Evolutionary conservation across 2,888 invertebrate genomes (phyloP), one percentile per base, ranked within the genome.

Genomic region (Aphodius sticticus): DNA sequence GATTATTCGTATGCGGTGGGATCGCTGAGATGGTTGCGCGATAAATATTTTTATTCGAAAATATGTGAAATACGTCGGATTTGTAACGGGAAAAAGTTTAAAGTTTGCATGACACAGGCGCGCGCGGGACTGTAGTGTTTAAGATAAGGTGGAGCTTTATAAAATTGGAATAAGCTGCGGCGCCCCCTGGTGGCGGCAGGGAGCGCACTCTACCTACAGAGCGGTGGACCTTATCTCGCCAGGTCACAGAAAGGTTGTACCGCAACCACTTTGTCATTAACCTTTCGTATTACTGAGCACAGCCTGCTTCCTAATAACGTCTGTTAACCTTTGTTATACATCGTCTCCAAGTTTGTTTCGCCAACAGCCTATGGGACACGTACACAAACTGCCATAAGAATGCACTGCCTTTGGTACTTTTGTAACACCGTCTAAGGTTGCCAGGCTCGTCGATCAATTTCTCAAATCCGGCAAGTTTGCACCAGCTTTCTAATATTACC

Each of bases 181-280:
- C 74, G 16, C 74, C 76, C 78, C 81, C 77, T 78, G 78, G 81
- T 81, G 81, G 80, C 36, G 69, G 53, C 69, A 69, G 75, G 16
- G 76, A 75, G 78, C 72, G 69, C 72, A 76, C 82, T 78, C 81
- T 85, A 82, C 83, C 84, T 84, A 84, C 83, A 85, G 84, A 85
- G 84, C 84, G 36, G 82, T 83, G 82, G 84, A 86, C 85, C 86
- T 86, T 87, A 87, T 87, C 87, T 84, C 81, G 85, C 80, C 84
- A 85, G 86, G 86, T 86, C 86, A 85, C 83, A 85, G 85, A 86
- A 87, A 87, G 86, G 87, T 86, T 87, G 85, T 85, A 85, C 84
- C 84, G 83, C 84, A 86, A 86, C 86, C 86, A 86, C 86, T 86
- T 86, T 84, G 86, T 87, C 86, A 87, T 87, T 87, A 86, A 87